A percentile compares a stretch with the other conserved stretches of the same genome.
phyloP scores from a whole-genome alignment of 2,888 invertebrate species.

The Chorisops tibialis region DNA sequence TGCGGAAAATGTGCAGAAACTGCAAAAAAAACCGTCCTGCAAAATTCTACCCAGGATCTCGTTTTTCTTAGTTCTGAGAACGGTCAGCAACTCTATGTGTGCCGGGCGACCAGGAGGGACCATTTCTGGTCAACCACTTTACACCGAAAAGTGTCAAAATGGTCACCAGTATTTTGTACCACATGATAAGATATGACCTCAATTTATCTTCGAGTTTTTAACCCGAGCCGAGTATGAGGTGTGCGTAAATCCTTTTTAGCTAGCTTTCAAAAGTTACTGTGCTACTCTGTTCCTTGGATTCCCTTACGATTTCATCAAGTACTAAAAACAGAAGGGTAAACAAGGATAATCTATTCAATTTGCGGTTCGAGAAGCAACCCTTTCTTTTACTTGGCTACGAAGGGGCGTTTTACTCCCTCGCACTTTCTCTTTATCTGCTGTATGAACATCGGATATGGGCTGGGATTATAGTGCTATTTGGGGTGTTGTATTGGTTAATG shows the following conservation, averaged over 20 bases:
- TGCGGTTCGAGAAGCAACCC: conserved; percentile 33
- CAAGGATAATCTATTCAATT: conserved; percentile 38
- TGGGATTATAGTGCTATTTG: conserved; percentile 14
- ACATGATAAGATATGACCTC: conserved; percentile 47
- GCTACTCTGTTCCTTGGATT: background rate
- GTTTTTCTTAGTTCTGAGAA: too few relatives aligned
- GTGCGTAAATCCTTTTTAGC: too few relatives aligned
- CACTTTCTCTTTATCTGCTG: too few relatives aligned
- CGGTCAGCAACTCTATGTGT: background rate
- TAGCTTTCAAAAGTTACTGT: background rate
- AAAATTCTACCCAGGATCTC: background rate
- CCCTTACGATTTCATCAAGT: conserved; percentile 14
- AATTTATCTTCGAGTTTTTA: conserved; percentile 46
- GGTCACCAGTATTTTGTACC: conserved; percentile 40
- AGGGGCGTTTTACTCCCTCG: background rate
- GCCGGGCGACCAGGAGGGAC: too few relatives aligned
- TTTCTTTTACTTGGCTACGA: conserved; percentile 23
- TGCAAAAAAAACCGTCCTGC: conserved; percentile 12
- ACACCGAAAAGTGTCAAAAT: conserved; percentile 39
- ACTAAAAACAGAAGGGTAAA: conserved; percentile 26
- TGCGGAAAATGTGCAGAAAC: conserved; percentile 11
- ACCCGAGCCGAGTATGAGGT: conserved; percentile 3
- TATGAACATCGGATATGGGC: conserved; percentile 9
- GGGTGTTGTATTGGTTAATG: conserved; percentile 27
- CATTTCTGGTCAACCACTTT: conserved; percentile 13